Evolutionary conservation across 2,888 invertebrate genomes (phyloP).

Genomic region (Cataglyphis albicans): DNA sequence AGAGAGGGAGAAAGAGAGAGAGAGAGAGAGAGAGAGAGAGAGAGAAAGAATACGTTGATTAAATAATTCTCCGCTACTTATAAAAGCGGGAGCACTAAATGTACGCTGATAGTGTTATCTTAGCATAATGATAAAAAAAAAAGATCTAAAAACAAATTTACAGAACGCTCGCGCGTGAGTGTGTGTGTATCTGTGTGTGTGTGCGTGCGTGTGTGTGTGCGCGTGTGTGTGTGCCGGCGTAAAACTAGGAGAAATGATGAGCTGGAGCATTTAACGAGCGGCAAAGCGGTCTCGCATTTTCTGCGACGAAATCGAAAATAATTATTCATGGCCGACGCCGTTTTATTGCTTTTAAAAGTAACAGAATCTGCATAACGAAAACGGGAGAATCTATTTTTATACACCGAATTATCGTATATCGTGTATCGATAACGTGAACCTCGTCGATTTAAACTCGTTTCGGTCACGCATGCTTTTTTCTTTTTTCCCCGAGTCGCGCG

Average conservation of each 20-base stretch:
- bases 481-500: not conserved
- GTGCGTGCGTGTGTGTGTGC: slow-evolving; percentile 19
- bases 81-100: slow-evolving; percentile 86
- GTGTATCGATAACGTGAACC: slow-evolving; percentile 16
- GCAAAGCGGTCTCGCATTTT: slow-evolving; percentile 1
- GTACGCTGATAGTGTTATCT: slow-evolving; percentile 85
- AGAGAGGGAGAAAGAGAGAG: no score
- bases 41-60: slow-evolving; percentile 80
- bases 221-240: slow-evolving; percentile 43
- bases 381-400: slow-evolving; percentile 22
- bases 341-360: not conserved
- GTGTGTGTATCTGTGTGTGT: no score
- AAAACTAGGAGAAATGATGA: slow-evolving; percentile 41
- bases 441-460: not conserved
- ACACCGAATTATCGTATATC: not conserved
- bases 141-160: slow-evolving; percentile 83
- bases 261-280: slow-evolving; percentile 48
- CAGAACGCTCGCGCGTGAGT: slow-evolving; percentile 73
- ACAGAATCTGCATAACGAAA: slow-evolving; percentile 17
- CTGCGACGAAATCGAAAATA: slow-evolving; percentile 5
- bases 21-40: no score
- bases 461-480: not conserved
- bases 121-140: slow-evolving; percentile 84
- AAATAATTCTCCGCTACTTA: slow-evolving; percentile 85
- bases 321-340: not conserved